Evolutionary conservation across 2,888 invertebrate species (phyloP).

Genomic region (Branchinecta sandiegonensis): DNA sequence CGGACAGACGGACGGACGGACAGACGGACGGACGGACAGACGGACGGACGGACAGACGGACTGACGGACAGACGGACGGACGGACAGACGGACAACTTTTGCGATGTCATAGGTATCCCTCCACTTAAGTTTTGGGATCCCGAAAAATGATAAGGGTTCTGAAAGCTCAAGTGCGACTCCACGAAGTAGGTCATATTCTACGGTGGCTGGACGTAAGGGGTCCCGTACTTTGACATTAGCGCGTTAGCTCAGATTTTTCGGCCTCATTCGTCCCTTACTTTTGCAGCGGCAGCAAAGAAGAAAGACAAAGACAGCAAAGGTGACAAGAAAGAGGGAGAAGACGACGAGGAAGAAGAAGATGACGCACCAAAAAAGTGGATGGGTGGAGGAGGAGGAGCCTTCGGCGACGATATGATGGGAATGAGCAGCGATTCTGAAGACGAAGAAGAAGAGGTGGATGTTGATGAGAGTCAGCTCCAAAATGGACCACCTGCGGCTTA

Average conservation of each 20-base stretch:
- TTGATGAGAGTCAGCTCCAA: conserved; percentile 18
- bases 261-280: too few relatives aligned
- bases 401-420: conserved; percentile 18
- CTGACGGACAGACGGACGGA: too few relatives aligned
- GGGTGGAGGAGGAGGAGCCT: conserved; percentile 23
- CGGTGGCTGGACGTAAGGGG: background rate
- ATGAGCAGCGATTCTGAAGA: conserved; percentile 19
- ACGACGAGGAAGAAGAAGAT: conserved; percentile 21
- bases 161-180: too few relatives aligned
- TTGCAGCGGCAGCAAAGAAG: background rate
- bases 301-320: conserved; percentile 9
- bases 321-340: conserved; percentile 15
- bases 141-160: too few relatives aligned
- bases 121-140: too few relatives aligned
- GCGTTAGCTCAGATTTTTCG: too few relatives aligned
- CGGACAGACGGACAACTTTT: too few relatives aligned
- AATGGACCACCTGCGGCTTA: conserved; percentile 17
- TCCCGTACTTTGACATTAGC: background rate
- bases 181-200: too few relatives aligned
- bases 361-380: conserved; percentile 18
- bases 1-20: too few relatives aligned
- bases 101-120: too few relatives aligned
- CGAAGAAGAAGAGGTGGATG: conserved; percentile 19
- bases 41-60: too few relatives aligned
- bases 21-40: too few relatives aligned